phyloP scores from a whole-genome alignment of 2,888 invertebrate genomes.

The Prionchulus punctatus region DNA sequence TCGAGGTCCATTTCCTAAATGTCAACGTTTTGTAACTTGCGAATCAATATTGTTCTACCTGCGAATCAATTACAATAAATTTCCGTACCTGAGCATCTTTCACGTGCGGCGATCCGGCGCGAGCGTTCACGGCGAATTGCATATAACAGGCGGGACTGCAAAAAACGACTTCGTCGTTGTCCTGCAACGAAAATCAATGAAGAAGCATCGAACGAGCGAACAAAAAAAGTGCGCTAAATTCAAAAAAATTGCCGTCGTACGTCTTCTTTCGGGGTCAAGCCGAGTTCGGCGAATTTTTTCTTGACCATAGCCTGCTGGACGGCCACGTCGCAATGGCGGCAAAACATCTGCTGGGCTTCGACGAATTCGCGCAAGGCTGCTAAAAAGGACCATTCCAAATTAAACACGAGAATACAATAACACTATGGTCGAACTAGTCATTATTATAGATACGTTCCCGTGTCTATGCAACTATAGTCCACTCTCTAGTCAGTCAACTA shows the following conservation, averaged over 20 bases:
- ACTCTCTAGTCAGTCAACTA: too few relatives aligned
- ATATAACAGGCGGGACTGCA: constrained; percentile 76
- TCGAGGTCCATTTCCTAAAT: too few relatives aligned
- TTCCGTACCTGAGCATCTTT: too few relatives aligned
- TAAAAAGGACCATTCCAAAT: neutral
- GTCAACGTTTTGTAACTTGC: too few relatives aligned
- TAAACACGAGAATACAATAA: neutral
- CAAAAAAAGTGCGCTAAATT: neutral
- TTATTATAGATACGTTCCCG: too few relatives aligned
- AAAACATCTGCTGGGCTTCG: constrained; percentile 1
- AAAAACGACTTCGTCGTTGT: constrained; percentile 44
- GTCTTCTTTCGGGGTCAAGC: constrained; percentile 17
- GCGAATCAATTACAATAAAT: too few relatives aligned
- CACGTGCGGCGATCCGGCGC: too few relatives aligned
- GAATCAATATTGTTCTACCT: too few relatives aligned
- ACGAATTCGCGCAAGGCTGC: neutral
- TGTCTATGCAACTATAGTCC: too few relatives aligned
- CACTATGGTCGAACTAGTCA: too few relatives aligned
- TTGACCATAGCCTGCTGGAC: constrained; percentile 12
- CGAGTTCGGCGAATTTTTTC: constrained; percentile 17
- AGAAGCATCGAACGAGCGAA: neutral
- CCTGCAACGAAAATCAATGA: constrained; percentile 12
- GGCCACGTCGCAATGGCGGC: constrained; percentile 13
- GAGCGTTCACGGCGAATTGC: constrained; percentile 57
- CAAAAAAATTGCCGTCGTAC: constrained; percentile 3